phyloP scores from a whole-genome alignment of 2,113 vertebrate species.

The Edolisoma coerulescens region DNA sequence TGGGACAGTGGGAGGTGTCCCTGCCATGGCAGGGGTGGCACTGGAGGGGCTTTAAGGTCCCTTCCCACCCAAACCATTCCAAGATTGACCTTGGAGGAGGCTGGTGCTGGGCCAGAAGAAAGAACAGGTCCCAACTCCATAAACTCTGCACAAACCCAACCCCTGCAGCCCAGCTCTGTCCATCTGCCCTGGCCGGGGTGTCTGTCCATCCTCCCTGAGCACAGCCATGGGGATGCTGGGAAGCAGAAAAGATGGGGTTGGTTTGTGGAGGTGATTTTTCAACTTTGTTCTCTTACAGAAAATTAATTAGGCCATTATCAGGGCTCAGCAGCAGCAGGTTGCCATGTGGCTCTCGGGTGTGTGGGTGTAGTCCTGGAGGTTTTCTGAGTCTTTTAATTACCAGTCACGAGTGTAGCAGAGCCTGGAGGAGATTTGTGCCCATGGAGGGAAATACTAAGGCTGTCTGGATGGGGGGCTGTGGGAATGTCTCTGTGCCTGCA shows the following conservation, averaged over 20 bases:
- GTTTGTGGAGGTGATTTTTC: background rate
- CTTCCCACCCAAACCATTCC: background rate
- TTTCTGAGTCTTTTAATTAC: constrained; percentile 27
- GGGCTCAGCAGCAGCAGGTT: constrained; percentile 27
- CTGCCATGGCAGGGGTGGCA: background rate
- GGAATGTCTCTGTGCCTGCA: background rate
- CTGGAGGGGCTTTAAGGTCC: background rate
- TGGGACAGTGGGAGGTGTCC: background rate
- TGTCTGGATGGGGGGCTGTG: background rate
- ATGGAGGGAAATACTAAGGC: background rate
- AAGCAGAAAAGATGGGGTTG: background rate
- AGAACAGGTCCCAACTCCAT: accelerated
- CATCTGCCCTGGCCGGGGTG: accelerated
- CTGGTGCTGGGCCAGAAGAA: background rate
- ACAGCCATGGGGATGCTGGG: accelerated
- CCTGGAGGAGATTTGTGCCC: background rate
- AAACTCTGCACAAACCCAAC: accelerated
- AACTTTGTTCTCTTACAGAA: background rate
- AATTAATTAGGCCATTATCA: constrained; percentile 24
- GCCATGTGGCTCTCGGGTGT: background rate
- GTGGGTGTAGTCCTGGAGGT: constrained; percentile 46
- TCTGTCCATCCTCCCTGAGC: accelerated
- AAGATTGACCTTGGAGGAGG: accelerated
- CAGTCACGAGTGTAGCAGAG: background rate
- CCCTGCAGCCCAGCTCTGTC: background rate